Evolutionary conservation across 1,140 invertebrate genomes (phyloP).

Genomic region (Scaptomyza hsui): DNA sequence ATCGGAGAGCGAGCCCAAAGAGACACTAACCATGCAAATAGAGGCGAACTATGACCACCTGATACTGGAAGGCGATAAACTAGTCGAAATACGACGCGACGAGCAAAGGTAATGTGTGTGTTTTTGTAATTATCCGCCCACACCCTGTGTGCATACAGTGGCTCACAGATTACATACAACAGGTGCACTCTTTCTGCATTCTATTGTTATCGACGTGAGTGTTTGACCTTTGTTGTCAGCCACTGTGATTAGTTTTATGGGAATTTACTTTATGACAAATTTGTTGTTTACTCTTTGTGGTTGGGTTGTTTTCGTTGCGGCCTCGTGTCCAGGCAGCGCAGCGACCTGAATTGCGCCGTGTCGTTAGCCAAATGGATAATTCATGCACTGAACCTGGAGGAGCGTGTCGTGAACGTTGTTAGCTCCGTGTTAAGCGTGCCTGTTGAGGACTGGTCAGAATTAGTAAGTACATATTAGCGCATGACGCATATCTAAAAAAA

Average conservation of each 20-base stretch:
- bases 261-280: slow-evolving; percentile 29
- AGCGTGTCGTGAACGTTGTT: slow-evolving; percentile 74
- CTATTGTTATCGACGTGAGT: not conserved
- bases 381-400: slow-evolving; percentile 71
- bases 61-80: slow-evolving; percentile 77
- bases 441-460: slow-evolving; percentile 76
- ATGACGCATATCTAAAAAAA: not conserved
- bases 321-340: slow-evolving; percentile 63
- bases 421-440: slow-evolving; percentile 68
- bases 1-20: slow-evolving; percentile 76
- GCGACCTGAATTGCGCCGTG: slow-evolving; percentile 78
- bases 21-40: slow-evolving; percentile 78
- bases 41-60: slow-evolving; percentile 82
- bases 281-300: slow-evolving; percentile 12
- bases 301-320: slow-evolving; percentile 15
- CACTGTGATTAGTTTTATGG: slow-evolving; percentile 12
- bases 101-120: slow-evolving; percentile 62
- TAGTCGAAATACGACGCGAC: slow-evolving; percentile 72
- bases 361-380: slow-evolving; percentile 74
- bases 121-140: slow-evolving; percentile 14
- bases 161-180: not conserved
- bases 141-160: slow-evolving; percentile 1
- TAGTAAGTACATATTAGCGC: slow-evolving; percentile 43
- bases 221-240: not conserved
- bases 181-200: no score